Evolutionary conservation across 2,888 invertebrate genomes (phyloP).

Genomic region (Aleiodes leptofemur): DNA sequence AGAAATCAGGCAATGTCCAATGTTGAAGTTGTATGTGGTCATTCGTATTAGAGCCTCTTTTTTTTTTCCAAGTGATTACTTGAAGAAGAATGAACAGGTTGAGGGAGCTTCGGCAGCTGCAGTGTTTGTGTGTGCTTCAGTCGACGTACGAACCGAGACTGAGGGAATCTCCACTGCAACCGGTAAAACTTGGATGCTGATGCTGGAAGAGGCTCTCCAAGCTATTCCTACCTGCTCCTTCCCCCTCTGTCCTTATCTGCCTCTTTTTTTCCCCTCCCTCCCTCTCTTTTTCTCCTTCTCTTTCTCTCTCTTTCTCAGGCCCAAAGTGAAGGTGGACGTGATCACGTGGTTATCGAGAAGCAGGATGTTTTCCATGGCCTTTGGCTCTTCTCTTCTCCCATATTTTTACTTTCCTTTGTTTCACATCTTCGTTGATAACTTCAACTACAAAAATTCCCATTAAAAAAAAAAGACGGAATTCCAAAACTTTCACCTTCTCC

Average conservation of each 20-base stretch:
- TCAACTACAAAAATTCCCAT: not conserved
- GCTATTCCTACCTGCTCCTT: slow-evolving; percentile 11
- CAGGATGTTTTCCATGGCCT: slow-evolving; percentile 54
- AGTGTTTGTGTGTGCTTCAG: not conserved
- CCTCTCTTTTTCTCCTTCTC: not conserved
- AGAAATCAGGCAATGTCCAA: not conserved
- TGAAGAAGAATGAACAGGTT: not conserved
- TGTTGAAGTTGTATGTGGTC: not conserved
- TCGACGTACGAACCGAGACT: slow-evolving; percentile 15
- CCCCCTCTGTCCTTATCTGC: not conserved
- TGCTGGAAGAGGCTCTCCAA: slow-evolving; percentile 1
- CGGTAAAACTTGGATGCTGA: not conserved
- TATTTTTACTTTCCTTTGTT: not conserved
- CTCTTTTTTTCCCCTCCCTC: not conserved
- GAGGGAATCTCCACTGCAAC: not conserved
- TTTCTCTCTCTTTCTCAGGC: not conserved
- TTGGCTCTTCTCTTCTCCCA: slow-evolving; percentile 38
- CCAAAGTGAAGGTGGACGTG: slow-evolving; percentile 31
- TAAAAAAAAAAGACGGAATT: too few species aligned
- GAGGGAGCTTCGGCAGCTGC: too few species aligned
- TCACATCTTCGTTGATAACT: not conserved
- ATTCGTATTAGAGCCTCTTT: not conserved
- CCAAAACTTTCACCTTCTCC: not conserved
- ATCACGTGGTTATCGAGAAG: slow-evolving; percentile 41
- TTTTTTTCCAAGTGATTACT: not conserved